Evolutionary conservation across 2,888 invertebrate genomes (phyloP).

Genomic region (Euplexia lucipara): DNA sequence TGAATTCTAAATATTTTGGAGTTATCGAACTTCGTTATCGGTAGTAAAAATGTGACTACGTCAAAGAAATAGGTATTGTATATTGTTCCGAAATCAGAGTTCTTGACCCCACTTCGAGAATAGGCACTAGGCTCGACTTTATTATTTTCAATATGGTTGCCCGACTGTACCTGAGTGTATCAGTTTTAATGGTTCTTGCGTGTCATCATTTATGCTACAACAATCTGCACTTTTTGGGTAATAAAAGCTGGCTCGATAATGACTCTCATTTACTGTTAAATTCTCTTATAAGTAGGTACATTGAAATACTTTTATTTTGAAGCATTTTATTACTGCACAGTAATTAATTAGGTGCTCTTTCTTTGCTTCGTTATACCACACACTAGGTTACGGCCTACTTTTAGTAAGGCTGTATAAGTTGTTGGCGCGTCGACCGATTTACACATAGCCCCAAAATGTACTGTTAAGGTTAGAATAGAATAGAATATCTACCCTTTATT

Average conservation of each 20-base stretch:
- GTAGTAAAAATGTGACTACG: too few relatives aligned
- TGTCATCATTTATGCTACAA: slow-evolving; percentile 30
- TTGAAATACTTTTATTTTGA: slow-evolving; percentile 35
- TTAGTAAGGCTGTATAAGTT: neutral
- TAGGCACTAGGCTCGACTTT: too few relatives aligned
- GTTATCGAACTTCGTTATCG: too few relatives aligned
- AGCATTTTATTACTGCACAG: slow-evolving; percentile 34
- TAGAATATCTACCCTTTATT: too few relatives aligned
- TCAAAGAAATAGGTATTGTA: too few relatives aligned
- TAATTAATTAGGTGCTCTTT: slow-evolving; percentile 11
- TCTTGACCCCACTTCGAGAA: too few relatives aligned
- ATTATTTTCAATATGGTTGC: neutral
- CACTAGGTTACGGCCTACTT: neutral
- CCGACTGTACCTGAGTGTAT: slow-evolving; percentile 28
- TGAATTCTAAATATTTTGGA: too few relatives aligned
- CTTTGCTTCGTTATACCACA: slow-evolving; percentile 17
- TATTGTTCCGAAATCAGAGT: too few relatives aligned
- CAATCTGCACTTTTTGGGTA: slow-evolving; percentile 45
- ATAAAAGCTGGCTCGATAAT: slow-evolving; percentile 44
- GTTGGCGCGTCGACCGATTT: neutral
- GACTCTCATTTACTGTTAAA: slow-evolving; percentile 29
- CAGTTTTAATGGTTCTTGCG: slow-evolving; percentile 55
- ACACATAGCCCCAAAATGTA: too few relatives aligned
- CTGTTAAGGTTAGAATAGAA: too few relatives aligned
- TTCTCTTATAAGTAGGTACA: slow-evolving; percentile 12